Evolutionary conservation across 2,113 vertebrate species (phyloP).

Genomic region (Butorides virescens): DNA sequence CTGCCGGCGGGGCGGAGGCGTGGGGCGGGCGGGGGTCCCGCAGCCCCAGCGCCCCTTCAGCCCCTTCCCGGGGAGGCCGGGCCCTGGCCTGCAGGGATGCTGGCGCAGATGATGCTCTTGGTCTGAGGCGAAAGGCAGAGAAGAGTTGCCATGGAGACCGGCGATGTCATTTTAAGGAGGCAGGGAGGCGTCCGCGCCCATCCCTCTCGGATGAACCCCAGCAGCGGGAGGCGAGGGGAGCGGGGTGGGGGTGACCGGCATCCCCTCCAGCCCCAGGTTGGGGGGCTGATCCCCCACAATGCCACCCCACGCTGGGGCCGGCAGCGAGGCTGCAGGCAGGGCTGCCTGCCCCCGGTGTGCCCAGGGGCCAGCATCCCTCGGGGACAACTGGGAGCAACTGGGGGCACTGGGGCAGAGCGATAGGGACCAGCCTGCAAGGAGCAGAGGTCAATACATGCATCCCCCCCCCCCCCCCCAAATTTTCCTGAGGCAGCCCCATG

Average conservation of each 20-base stretch:
- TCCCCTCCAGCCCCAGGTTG: background rate
- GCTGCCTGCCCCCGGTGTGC: background rate
- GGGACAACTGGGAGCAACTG: background rate
- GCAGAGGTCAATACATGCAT: background rate
- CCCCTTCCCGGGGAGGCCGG: rapidly evolving
- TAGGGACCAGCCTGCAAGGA: background rate
- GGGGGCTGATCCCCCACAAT: background rate
- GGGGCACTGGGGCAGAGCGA: background rate
- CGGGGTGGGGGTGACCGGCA: rapidly evolving
- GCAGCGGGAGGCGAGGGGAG: rapidly evolving
- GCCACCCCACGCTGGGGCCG: rapidly evolving
- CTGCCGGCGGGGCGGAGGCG: background rate
- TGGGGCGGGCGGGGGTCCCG: rapidly evolving
- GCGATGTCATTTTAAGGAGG: constrained; percentile 59
- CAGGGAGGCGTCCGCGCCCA: background rate
- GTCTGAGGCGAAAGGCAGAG: constrained; percentile 64
- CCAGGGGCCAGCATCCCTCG: rapidly evolving
- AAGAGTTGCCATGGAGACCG: constrained; percentile 68
- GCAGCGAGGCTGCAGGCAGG: background rate
- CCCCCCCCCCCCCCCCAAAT: rapidly evolving
- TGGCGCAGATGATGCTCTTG: constrained; percentile 56
- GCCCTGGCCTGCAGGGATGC: constrained; percentile 39
- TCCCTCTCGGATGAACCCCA: background rate
- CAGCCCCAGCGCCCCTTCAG: background rate
- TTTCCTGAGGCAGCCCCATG: background rate